A percentile compares a stretch with the other conserved stretches of the same genome.
Conservation (phyloP, 2,113 vertebrate species). For the Dromaius novaehollandiae region DNA sequence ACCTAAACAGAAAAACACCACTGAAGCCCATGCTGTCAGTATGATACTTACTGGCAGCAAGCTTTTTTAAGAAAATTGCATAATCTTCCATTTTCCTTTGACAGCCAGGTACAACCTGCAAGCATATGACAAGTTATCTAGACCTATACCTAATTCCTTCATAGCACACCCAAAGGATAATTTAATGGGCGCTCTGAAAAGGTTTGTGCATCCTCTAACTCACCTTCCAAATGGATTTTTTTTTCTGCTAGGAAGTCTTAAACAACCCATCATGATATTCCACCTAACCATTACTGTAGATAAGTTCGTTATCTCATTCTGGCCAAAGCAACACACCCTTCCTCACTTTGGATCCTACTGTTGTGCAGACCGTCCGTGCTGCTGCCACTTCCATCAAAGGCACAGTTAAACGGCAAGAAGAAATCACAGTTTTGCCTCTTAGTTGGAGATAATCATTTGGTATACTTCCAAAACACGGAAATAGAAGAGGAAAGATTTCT, state of each 20-base stretch:
- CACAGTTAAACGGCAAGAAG: background rate
- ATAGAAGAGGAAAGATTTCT: background rate
- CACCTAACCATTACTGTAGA: background rate
- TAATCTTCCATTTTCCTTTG: background rate
- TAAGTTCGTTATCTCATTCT: background rate
- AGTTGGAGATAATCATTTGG: background rate
- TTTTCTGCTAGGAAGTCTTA: background rate
- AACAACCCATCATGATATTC: background rate
- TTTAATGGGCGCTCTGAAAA: background rate
- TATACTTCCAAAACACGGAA: background rate
- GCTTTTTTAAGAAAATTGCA: background rate
- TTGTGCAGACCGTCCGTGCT: background rate
- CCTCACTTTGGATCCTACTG: background rate
- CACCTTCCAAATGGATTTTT: fast-evolving
- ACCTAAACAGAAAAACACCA: background rate
- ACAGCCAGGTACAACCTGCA: background rate
- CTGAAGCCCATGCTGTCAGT: background rate
- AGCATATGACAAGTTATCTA: background rate
- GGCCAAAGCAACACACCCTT: background rate
- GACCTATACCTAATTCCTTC: fast-evolving
- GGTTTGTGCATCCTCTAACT: background rate
- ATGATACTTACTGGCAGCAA: background rate
- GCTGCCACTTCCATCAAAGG: background rate
- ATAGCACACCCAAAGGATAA: background rate
- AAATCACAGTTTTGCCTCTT: background rate